Conservation (phyloP, 2,797 vertebrate genomes). For the Danio kyathit region DNA sequence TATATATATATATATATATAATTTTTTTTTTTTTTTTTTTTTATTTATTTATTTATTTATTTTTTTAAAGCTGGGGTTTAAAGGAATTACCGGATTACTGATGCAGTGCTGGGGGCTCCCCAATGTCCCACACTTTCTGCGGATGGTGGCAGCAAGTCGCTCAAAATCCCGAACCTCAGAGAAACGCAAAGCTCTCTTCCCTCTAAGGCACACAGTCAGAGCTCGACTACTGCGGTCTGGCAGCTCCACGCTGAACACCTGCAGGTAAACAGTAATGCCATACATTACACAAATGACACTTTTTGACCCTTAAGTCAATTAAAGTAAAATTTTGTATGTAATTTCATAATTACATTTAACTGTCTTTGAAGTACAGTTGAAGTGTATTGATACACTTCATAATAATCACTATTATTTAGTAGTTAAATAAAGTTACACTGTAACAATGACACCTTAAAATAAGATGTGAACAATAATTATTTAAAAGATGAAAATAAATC, state of each 20-base stretch:
- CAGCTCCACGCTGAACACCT: constrained; percentile 90
- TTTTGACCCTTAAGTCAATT: too few relatives aligned
- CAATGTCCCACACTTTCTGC: constrained; percentile 79
- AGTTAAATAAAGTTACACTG: too few relatives aligned
- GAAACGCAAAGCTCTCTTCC: constrained; percentile 92
- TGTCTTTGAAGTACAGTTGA: neutral
- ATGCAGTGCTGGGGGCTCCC: constrained; percentile 81
- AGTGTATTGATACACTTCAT: too few relatives aligned
- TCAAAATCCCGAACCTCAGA: constrained; percentile 90
- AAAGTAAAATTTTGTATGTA: too few relatives aligned
- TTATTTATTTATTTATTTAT: too few relatives aligned
- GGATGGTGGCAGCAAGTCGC: constrained; percentile 84
- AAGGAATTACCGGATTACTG: constrained; percentile 82
- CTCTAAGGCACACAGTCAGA: constrained; percentile 87
- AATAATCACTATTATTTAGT: too few relatives aligned
- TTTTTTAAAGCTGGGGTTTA: neutral
- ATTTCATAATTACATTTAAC: too few relatives aligned
- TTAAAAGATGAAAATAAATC: too few relatives aligned
- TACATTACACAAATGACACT: neutral
- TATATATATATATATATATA: too few relatives aligned
- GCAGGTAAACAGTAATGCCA: neutral
- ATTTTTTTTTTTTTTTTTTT: too few relatives aligned
- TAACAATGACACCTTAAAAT: too few relatives aligned
- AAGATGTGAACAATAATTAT: too few relatives aligned
- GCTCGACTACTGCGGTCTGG: constrained; percentile 82